Percentiles rank a stretch among this genome's conserved stretches.
phyloP scores from a whole-genome alignment of 2,113 vertebrate genomes.

The Scolopax mira region DNA sequence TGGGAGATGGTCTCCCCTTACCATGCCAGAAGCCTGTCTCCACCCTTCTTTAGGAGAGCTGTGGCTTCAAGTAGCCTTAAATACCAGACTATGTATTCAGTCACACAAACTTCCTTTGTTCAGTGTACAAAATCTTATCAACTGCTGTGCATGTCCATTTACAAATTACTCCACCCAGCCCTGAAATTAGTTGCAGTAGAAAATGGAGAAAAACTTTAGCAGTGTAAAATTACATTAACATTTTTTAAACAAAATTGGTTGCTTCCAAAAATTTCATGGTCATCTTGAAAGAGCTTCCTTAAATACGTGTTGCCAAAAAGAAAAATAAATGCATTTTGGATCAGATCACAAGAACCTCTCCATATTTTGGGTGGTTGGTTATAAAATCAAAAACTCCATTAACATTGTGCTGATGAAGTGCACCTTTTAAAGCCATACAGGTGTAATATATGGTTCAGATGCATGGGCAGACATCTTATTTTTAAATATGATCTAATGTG shows the following conservation, averaged over 20 bases:
- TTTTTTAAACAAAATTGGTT: neutral
- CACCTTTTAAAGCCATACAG: neutral
- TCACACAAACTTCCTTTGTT: neutral
- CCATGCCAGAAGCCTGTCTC: neutral
- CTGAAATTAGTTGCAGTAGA: neutral
- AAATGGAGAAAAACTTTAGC: neutral
- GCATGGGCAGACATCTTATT: neutral
- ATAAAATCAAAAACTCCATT: neutral
- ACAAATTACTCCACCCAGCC: neutral
- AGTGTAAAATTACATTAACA: neutral
- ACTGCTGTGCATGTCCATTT: neutral
- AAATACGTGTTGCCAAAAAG: neutral
- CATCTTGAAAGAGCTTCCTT: neutral
- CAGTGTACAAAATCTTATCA: neutral
- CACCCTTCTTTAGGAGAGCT: neutral
- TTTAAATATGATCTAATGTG: neutral
- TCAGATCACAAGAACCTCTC: neutral
- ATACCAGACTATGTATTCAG: neutral
- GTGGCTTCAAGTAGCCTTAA: neutral
- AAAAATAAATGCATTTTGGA: neutral
- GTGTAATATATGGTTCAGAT: neutral
- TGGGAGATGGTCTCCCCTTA: neutral
- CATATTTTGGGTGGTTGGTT: neutral
- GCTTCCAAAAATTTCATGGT: slow-evolving; percentile 2
- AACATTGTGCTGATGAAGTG: neutral